Base-by-base conservation (phyloP, 2,113 vertebrate genomes). In the Cathartes aura region DNA sequence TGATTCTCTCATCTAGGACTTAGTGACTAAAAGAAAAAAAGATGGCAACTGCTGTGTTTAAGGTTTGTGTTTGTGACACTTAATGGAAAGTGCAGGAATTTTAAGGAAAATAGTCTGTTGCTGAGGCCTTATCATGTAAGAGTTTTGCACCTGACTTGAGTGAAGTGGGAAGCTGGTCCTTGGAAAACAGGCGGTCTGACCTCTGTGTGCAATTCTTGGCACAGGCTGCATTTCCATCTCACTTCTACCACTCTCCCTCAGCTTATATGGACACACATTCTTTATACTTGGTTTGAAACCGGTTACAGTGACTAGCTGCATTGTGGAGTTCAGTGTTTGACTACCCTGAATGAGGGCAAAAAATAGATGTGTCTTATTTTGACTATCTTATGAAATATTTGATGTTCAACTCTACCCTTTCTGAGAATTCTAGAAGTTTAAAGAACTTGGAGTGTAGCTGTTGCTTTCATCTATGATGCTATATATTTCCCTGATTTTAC, bases 181-280 rank as follows among this genome's bases (percentile, higher is more conserved):
- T 30, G 21, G 17, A 47, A 86, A 89, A 43, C 30, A 48, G 15
- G 6, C 2, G 12, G 11, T 63, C n/a, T 59, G 52, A 42, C 11
- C 50, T 84, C 2, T 0, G 18, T 9, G 21, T 34, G 12, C 20
- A 26, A 2, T 47, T 71, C 34, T 21, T 64, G 38, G 24, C 2
- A 1, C 8, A 43, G 40, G 17, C 27, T 75, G 12, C 4, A 2
- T 76, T 92, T 89, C 34, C 5, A 7, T 26, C 34, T 86, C 4
- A 0, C 19, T 82, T 59, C 38, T 66, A 1, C 17, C 1, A 1
- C n/a, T 87, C 32, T 42, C 7, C 38, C 24, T 83, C 6, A 10
- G 17, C 14, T 59, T 72, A 19, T 26, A 17, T 24, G 29, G 43
- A 7, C 4, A 15, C 11, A 7, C 6, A 1, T 23, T 55, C 15